These are phyloP conservation scores for Sebastes cheni DNA, from an alignment of 2,797 vertebrate genomes.

Conservation along the genomic window DNA sequence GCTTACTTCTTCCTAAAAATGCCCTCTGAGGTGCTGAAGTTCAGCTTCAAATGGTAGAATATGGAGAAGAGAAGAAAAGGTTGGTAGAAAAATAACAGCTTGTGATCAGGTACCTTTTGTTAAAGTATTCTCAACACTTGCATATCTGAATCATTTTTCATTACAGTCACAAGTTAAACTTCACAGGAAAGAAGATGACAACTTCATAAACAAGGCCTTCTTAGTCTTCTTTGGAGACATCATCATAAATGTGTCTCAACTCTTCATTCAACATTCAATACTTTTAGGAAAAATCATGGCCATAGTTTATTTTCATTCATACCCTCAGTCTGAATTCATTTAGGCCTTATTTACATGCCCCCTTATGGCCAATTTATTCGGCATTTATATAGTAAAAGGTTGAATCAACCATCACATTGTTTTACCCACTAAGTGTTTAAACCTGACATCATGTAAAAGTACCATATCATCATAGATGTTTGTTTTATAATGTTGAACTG, in stretches of 20 bases:
- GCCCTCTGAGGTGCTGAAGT: slow-evolving; percentile 69
- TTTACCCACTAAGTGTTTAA: not conserved
- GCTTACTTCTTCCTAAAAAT: slow-evolving; percentile 69
- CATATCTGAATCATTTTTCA: slow-evolving; percentile 45
- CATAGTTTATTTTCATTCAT: not conserved
- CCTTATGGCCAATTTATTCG: not conserved
- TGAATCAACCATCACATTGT: not conserved
- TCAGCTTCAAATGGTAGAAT: slow-evolving; percentile 56
- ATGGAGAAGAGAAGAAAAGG: slow-evolving; percentile 38
- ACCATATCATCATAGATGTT: not conserved
- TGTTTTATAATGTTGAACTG: not conserved
- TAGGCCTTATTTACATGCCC: not conserved
- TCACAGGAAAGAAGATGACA: slow-evolving; percentile 20
- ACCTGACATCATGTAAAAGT: not conserved
- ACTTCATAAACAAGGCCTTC: not conserved
- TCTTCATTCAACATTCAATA: not conserved
- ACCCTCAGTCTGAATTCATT: not conserved
- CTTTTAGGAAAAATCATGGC: not conserved
- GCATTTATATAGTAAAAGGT: not conserved
- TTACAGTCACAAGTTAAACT: slow-evolving; percentile 27
- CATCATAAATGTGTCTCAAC: not conserved
- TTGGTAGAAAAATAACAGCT: slow-evolving; percentile 49
- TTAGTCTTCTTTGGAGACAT: not conserved
- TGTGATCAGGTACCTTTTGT: slow-evolving; percentile 38
- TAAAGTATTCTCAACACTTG: slow-evolving; percentile 14